Evolutionary conservation across 1,140 invertebrate species (phyloP).

Genomic region (Samia ricini): DNA sequence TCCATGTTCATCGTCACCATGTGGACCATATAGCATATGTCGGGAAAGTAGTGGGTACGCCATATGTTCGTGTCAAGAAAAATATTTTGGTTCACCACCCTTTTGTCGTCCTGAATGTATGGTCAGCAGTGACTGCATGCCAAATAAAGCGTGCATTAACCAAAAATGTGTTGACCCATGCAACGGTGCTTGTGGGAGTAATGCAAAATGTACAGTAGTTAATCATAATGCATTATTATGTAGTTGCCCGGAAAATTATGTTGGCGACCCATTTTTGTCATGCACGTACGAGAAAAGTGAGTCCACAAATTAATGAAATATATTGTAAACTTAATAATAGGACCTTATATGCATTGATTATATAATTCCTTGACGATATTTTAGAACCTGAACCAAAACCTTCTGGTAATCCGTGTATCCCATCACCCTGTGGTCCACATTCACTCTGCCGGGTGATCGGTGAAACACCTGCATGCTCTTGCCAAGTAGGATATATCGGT

Average conservation of each 20-base stretch:
- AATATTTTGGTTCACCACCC: constrained; percentile 84
- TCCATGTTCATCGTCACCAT: constrained; percentile 83
- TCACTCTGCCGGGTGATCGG: constrained; percentile 85
- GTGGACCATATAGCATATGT: constrained; percentile 85
- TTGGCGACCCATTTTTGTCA: constrained; percentile 85
- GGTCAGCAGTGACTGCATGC: constrained; percentile 85
- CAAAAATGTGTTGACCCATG: constrained; percentile 88
- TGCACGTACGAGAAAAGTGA: constrained; percentile 81
- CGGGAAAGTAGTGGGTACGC: constrained; percentile 81
- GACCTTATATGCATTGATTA: neutral
- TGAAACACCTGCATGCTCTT: constrained; percentile 86
- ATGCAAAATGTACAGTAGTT: constrained; percentile 85
- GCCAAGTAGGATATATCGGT: constrained; percentile 84
- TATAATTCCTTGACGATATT: constrained; percentile 25
- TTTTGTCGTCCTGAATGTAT: constrained; percentile 87
- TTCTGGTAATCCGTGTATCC: constrained; percentile 82
- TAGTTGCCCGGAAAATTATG: constrained; percentile 82
- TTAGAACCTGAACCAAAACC: constrained; percentile 61
- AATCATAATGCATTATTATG: constrained; percentile 89
- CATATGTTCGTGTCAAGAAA: constrained; percentile 84
- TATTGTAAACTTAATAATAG: neutral
- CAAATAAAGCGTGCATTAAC: constrained; percentile 84
- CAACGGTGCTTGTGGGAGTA: constrained; percentile 84
- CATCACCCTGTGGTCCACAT: constrained; percentile 89
- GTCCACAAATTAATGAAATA: constrained; percentile 32